Base-by-base conservation (phyloP, 2,797 vertebrate species). In the Nannoperca obscura region DNA sequence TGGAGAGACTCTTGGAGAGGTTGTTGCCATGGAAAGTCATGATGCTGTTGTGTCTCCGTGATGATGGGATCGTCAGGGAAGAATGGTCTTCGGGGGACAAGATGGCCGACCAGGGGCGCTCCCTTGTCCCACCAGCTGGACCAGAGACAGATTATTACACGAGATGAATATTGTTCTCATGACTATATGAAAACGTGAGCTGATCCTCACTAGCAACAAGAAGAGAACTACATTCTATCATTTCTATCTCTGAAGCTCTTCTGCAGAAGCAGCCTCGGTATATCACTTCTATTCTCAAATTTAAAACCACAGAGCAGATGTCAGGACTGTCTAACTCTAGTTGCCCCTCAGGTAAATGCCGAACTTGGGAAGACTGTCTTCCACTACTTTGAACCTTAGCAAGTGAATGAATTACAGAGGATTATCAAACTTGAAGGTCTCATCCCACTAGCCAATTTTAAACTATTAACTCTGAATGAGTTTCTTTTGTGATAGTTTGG, bases 1-100 rank as follows among this genome's bases (percentile, higher is more conserved):
- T 99, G 8, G 98, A 99, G 76, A 99, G 94, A 69, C 98, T 99
- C 92, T 99, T 99, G 6, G 98, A 99, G 73, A 99, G 96, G 0
- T 96, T 95, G 86, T 94, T 94, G 74, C 95, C 85, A 4, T 93
- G 92, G 80, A 97, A 97, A 40, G 95, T 87, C 72, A 97, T 96
- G 78, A 96, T 93, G 87, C 91, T 93, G 52, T 93, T 93, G 85
- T 91, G 93, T 76, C 97, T 95, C 63, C 97, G 94, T 22, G 93
- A 93, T 0, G 70, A 94, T 0, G 82, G 83, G 63, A 96, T 87
- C 44, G 91, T 22, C 73, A 95, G 67, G 0, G 93, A 82, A 0
- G 93, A 80, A 82, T 86, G 92, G 14, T 99, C 98, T 0, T 98
- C 97, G 0, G 96, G 96, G 52, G 95, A 74, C 38, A 98, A 90